Conservation (phyloP, 2,797 vertebrate species). For the Prionace glauca region DNA sequence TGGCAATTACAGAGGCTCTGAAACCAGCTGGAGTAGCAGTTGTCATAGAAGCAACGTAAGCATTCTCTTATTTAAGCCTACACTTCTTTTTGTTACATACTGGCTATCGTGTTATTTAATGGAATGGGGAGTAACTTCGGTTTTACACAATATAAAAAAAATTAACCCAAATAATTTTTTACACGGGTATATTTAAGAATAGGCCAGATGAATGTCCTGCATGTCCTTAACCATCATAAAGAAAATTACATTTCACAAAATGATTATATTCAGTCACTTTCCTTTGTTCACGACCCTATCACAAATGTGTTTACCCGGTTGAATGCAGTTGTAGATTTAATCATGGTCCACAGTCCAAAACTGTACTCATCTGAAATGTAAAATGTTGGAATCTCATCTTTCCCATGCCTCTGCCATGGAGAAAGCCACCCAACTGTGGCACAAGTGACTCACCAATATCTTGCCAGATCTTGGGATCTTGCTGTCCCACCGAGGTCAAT, state of each 20-base stretch:
- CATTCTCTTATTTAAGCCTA: conserved; percentile 39
- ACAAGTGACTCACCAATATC: no score
- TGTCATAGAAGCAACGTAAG: conserved; percentile 68
- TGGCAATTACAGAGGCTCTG: conserved; percentile 65
- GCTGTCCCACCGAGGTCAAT: no score
- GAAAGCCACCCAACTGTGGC: no score
- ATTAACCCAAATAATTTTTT: neutral
- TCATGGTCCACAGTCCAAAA: no score
- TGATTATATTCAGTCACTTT: neutral
- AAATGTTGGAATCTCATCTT: no score
- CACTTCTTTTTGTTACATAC: neutral
- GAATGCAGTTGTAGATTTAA: no score
- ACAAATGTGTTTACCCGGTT: no score
- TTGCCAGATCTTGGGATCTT: no score
- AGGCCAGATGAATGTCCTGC: neutral
- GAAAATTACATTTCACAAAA: neutral
- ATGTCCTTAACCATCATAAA: neutral
- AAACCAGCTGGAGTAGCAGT: conserved; percentile 67
- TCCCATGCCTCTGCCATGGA: no score
- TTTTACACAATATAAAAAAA: neutral
- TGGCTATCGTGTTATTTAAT: no score
- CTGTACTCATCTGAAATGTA: no score
- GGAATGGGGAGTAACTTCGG: neutral
- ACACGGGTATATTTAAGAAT: neutral
- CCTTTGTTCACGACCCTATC: no score